Conservation (phyloP, 2,797 vertebrate species). For the Alca torda region DNA sequence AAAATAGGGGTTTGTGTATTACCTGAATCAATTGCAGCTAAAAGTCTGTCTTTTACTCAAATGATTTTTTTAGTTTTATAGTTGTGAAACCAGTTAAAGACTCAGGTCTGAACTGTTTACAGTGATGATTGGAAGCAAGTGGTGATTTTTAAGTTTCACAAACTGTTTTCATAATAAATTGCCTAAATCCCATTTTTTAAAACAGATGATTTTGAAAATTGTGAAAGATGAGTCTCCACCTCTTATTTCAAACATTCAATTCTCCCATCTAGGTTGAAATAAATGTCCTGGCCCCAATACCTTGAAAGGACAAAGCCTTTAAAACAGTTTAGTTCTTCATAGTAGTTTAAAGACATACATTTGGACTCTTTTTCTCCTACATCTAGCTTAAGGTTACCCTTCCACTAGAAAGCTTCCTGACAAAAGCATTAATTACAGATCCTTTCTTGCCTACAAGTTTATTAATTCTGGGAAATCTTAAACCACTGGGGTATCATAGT, state of each 20-base stretch:
- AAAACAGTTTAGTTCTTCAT: background rate
- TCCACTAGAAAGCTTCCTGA: background rate
- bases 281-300: background rate
- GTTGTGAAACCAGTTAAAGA: background rate
- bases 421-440: background rate
- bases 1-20: background rate
- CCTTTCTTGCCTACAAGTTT: background rate
- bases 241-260: background rate
- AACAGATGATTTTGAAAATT: background rate
- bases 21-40: background rate
- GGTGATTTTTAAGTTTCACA: background rate
- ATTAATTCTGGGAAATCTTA: conserved; percentile 27
- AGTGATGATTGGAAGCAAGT: background rate
- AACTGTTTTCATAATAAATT: background rate
- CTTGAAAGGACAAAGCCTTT: background rate
- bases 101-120: background rate
- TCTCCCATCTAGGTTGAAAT: background rate
- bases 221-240: background rate
- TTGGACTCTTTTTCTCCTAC: background rate
- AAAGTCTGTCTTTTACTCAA: background rate
- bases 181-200: background rate
- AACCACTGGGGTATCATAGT: background rate
- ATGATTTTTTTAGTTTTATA: background rate
- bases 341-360: background rate
- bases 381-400: background rate